Percentiles rank a stretch among this genome's conserved stretches.
Evolutionary conservation across 2,888 invertebrate species (phyloP).

Genomic region (Lasioglossum vierecki): DNA sequence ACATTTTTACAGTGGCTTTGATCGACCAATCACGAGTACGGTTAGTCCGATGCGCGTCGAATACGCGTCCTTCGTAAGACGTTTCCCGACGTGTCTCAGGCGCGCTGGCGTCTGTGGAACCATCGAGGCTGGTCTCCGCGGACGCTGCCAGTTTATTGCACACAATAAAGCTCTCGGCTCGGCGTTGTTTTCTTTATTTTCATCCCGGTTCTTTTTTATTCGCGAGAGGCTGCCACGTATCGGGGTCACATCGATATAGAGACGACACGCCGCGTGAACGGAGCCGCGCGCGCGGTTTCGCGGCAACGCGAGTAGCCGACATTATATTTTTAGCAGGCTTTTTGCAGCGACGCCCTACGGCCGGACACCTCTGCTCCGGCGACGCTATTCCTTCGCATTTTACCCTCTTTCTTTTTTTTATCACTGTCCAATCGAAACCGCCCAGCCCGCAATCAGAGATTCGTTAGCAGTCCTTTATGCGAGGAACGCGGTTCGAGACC

Average conservation of each 20-base stretch:
- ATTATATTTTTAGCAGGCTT: conserved; percentile 74
- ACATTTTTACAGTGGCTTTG: background rate
- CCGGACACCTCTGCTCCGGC: conserved; percentile 49
- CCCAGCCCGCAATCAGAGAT: conserved; percentile 56
- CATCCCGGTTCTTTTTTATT: conserved; percentile 47
- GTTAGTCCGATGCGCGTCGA: background rate
- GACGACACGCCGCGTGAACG: conserved; percentile 59
- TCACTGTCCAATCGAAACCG: conserved; percentile 55
- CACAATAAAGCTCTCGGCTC: conserved; percentile 50
- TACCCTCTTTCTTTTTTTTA: conserved; percentile 34
- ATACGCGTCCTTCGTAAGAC: background rate
- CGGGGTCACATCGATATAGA: conserved; percentile 77
- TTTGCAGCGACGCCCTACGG: conserved; percentile 48
- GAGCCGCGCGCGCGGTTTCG: conserved; percentile 67
- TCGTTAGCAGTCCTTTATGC: conserved; percentile 63
- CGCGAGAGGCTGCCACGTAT: conserved; percentile 56
- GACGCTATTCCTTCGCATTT: background rate
- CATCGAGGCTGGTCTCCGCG: conserved; percentile 25
- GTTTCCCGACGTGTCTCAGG: conserved; percentile 2
- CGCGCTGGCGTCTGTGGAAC: conserved; percentile 30
- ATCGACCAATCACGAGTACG: background rate
- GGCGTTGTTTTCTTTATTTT: conserved; percentile 43
- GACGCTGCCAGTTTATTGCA: conserved; percentile 46
- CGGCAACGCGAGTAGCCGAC: conserved; percentile 69
- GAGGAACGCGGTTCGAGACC: conserved; percentile 18